These are phyloP conservation scores for Amphimallon solstitiale DNA, from an alignment of 2,888 invertebrate genomes.

Conservation along the genomic window DNA sequence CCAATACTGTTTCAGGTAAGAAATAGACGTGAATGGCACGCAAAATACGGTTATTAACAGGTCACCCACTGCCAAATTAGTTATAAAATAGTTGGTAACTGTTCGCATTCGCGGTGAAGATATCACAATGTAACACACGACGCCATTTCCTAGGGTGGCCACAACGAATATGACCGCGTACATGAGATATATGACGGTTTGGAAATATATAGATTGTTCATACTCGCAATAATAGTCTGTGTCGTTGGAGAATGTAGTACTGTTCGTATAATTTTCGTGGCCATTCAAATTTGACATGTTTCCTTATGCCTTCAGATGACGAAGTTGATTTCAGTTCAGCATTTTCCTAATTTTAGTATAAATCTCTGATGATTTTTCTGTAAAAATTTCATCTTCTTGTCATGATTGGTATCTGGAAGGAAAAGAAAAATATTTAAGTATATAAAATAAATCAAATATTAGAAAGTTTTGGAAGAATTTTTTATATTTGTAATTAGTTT, in stretches of 20 bases:
- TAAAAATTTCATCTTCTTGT: too few species aligned
- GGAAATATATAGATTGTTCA: slow-evolving; percentile 65
- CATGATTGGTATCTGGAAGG: too few species aligned
- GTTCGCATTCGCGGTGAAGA: slow-evolving; percentile 88
- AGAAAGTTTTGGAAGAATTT: too few species aligned
- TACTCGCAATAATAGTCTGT: not conserved
- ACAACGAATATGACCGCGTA: slow-evolving; percentile 78
- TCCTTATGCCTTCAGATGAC: not conserved
- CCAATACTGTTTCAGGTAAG: slow-evolving; percentile 86
- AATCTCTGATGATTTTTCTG: too few species aligned
- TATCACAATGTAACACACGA: slow-evolving; percentile 88
- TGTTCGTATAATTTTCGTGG: not conserved
- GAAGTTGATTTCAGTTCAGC: too few species aligned
- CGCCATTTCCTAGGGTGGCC: slow-evolving; percentile 78
- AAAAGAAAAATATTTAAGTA: too few species aligned
- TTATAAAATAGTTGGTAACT: slow-evolving; percentile 92
- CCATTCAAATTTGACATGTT: slow-evolving; percentile 5
- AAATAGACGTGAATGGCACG: slow-evolving; percentile 89
- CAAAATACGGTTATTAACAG: slow-evolving; percentile 91
- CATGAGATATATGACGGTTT: slow-evolving; percentile 73
- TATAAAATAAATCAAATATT: too few species aligned
- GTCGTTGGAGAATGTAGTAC: not conserved
- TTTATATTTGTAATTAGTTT: too few species aligned
- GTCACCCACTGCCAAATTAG: slow-evolving; percentile 89
- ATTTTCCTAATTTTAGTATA: too few species aligned